Base-by-base conservation (phyloP, 37 sponge, comb jelly and placozoan genomes). In the Mnemiopsis leidyi region DNA sequence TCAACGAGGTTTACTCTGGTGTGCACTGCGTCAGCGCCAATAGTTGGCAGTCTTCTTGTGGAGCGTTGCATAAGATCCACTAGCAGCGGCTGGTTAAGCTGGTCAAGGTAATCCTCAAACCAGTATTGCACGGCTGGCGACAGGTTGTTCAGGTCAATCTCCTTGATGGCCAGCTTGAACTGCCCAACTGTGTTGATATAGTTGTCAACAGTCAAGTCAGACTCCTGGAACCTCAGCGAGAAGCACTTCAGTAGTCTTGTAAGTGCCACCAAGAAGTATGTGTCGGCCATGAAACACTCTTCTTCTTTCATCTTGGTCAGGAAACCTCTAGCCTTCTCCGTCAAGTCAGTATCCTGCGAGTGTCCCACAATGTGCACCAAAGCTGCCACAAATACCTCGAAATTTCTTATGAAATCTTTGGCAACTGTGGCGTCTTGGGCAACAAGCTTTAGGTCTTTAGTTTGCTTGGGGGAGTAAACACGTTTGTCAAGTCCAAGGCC, bases 51-150 rank as follows among this genome's bases (percentile, higher is more conserved):
- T 25, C 23, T 23, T 25, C 73, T 69, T 28, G 73, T 23, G 23
- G 73, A 2, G 1, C 73, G 24, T 25, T 69, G 28, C 9, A 25
- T 69, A 25, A 25, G 73, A 25, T 69, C 73, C 29, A 69, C 73
- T 3, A 69, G 9, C n/a, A 69, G n/a, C n/a, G 73, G 73, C 21
- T 69, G 1, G 28, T 16, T 25, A 16, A 69, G 29, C 24, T 21
- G 29, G 9, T 21, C 29, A 3, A 20, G 2, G 29, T 69, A 69
- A 5, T 69, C 73, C 24, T 3, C 73, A 28, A 98, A 92, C 68
- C 97, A 98, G 69, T 94, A 96, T 76, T 96, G 96, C 95, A 95
- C 95, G 18, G 99, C 95, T 40, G 97, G 93, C 92, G 97, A 97
- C 9, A 95, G 75, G 1, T 83, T 92, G 61, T 93, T 93, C 23